Evolutionary conservation across 2,113 vertebrate species (phyloP).

Genomic region (Acanthisitta chloris): DNA sequence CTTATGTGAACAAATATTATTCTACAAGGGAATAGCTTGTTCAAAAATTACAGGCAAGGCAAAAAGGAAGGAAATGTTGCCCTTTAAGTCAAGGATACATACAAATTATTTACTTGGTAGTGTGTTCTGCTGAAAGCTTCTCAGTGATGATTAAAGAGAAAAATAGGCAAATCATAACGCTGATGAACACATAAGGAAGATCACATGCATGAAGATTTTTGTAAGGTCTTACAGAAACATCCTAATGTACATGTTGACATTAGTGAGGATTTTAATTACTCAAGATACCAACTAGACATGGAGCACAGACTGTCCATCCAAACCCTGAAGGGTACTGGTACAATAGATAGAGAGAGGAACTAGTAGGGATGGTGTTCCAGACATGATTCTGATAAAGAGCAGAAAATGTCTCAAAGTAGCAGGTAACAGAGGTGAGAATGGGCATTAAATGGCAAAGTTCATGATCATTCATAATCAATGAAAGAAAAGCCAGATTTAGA

Average conservation of each 20-base stretch:
- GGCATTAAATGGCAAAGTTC: background rate
- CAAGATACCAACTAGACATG: background rate
- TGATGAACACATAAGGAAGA: background rate
- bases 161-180: background rate
- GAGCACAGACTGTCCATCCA: background rate
- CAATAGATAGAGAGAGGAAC: background rate
- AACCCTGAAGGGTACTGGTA: background rate
- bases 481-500: background rate
- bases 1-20: background rate
- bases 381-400: background rate
- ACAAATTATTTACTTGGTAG: background rate
- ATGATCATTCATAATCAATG: background rate
- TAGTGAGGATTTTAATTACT: background rate
- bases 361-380: background rate
- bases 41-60: background rate
- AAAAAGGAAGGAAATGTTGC: background rate
- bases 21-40: background rate
- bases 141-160: background rate
- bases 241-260: background rate
- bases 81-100: background rate
- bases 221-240: background rate
- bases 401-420: background rate
- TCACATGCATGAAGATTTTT: background rate
- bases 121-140: background rate
- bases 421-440: background rate